Base-by-base conservation (phyloP, 2,888 invertebrate species). In the Zygaena filipendulae region DNA sequence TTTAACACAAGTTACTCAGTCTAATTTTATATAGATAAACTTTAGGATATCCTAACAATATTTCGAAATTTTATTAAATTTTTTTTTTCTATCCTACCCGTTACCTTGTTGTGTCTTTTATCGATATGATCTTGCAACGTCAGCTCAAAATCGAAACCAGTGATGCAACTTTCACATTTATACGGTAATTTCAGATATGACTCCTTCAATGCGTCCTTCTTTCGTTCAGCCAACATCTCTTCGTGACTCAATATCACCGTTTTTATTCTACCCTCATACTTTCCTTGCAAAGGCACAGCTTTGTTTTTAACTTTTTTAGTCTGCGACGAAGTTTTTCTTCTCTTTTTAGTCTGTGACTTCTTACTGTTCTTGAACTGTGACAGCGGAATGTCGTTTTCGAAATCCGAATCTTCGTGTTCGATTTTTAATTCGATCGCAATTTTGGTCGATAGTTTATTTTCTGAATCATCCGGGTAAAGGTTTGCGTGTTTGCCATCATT, bases 121-220 rank as follows among this genome's bases (percentile, higher is more conserved):
- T 59, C 49, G 19, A 54, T 45, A 36, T 75, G 75, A 1, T 52
- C 57, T 2, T 54, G 43, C 21, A 63, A 42, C 0, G 54, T 66
- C 3, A 46, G 20, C 12, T 72, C 69, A 22, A 67, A 61, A 10
- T 72, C 71, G 13, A 71, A 75, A 0, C 63, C 72, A 0, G 54
- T 52, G 0, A 74, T 52, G 29, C 75, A 75, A 5, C 39, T 40
- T 2, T 62, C 58, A 38, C 74, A 75, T 37, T 64, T 68, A 20
- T 43, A 69, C 0, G 68, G 66, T 6, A 72, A 40, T 13, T 56
- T 66, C 16, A 66, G 23, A 35, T 62, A 75, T 0, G 47, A 46
- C 4, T 48, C 49, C 2, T 52, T 63, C 1, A 30, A 39, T 0
- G 52, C 44, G 3, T 67, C 53, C 0, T 30, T 38, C 0, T 48